Evolutionary conservation across 2,113 vertebrate genomes (phyloP).

Genomic region (Empidonax traillii): DNA sequence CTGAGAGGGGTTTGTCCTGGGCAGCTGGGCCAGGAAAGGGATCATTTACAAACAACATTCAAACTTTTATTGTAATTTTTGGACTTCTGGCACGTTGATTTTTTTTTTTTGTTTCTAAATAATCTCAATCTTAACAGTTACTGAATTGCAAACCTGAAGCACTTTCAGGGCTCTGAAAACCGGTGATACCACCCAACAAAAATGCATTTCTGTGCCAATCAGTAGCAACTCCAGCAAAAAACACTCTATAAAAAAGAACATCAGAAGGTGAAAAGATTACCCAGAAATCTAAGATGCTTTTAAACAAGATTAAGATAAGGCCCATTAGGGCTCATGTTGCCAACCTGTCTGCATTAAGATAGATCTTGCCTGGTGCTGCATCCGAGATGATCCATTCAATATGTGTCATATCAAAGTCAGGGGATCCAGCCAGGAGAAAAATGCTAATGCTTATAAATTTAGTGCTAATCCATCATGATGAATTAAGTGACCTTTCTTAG

Average conservation of each 20-base stretch:
- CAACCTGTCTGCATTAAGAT: slow-evolving; percentile 88
- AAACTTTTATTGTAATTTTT: background rate
- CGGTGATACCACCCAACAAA: slow-evolving; percentile 27
- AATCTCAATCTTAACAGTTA: background rate
- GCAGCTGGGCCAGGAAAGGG: background rate
- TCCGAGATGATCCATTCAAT: slow-evolving; percentile 76
- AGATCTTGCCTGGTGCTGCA: slow-evolving; percentile 79
- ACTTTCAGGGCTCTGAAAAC: background rate
- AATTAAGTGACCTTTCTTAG: slow-evolving; percentile 70
- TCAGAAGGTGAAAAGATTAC: slow-evolving; percentile 84
- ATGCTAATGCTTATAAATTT: slow-evolving; percentile 76
- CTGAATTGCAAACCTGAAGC: background rate
- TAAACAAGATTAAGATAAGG: slow-evolving; percentile 91
- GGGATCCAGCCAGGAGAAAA: slow-evolving; percentile 71
- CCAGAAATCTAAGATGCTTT: slow-evolving; percentile 89
- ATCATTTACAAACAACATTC: background rate
- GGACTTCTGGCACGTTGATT: background rate
- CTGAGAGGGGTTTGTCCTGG: background rate
- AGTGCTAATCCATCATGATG: slow-evolving; percentile 67
- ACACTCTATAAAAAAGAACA: slow-evolving; percentile 78
- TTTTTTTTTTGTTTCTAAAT: background rate
- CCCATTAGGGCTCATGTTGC: slow-evolving; percentile 89
- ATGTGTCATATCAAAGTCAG: slow-evolving; percentile 85
- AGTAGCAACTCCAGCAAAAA: slow-evolving; percentile 54
- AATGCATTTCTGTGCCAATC: slow-evolving; percentile 61